Conservation (phyloP, 2,888 invertebrate species). For the Pristionchus fissidentatus region DNA sequence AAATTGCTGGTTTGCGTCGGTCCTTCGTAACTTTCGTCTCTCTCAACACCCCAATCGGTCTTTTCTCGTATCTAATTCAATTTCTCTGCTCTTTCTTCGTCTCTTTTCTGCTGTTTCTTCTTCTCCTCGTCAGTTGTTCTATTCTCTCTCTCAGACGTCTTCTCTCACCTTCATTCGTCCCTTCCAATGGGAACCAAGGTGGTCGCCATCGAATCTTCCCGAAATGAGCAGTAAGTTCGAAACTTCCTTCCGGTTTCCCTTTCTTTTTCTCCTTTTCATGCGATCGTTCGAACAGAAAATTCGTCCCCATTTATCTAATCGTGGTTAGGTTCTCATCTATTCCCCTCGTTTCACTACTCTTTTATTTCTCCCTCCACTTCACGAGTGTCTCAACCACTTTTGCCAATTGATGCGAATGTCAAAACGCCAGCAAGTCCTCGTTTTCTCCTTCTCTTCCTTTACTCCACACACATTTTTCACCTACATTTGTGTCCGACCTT, state of each 20-base stretch:
- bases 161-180: background rate
- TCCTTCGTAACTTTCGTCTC: no score
- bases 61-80: constrained; percentile 23
- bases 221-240: background rate
- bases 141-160: constrained; percentile 23
- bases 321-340: background rate
- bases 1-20: no score
- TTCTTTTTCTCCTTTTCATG: no score
- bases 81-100: background rate
- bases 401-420: constrained; percentile 42
- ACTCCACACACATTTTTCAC: background rate
- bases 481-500: background rate
- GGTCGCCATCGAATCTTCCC: background rate
- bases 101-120: background rate
- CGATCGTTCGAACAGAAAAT: no score
- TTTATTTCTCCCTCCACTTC: background rate
- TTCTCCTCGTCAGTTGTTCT: constrained; percentile 33
- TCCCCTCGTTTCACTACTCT: background rate
- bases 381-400: constrained; percentile 30
- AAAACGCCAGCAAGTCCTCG: constrained; percentile 28
- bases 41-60: background rate
- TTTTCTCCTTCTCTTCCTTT: background rate
- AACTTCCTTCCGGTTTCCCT: background rate
- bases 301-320: no score
- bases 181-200: background rate